phyloP scores from a whole-genome alignment of 2,888 invertebrate species.

The Drosophila testacea region DNA sequence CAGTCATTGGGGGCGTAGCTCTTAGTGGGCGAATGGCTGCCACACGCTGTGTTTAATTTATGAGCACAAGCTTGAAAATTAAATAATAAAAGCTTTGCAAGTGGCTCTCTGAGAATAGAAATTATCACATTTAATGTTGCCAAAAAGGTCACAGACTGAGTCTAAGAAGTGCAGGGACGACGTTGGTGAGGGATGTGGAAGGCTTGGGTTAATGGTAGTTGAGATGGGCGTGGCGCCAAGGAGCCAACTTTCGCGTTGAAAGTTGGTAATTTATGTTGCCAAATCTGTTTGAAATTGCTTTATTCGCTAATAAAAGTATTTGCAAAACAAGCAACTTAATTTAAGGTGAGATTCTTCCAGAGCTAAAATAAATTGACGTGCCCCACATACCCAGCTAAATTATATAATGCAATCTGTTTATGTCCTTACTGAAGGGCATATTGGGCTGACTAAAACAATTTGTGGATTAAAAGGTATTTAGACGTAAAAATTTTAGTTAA shows the following conservation, averaged over 20 bases:
- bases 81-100: slow-evolving; percentile 78
- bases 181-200: neutral
- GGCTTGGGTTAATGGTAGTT: slow-evolving; percentile 25
- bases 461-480: too few species aligned
- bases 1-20: slow-evolving; percentile 38
- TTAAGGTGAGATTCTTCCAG: slow-evolving; percentile 44
- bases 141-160: slow-evolving; percentile 67
- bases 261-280: slow-evolving; percentile 70
- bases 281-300: slow-evolving; percentile 75
- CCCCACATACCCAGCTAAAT: too few species aligned
- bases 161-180: neutral
- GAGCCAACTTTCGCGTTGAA: slow-evolving; percentile 22
- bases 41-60: slow-evolving; percentile 72
- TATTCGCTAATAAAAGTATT: slow-evolving; percentile 69
- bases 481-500: too few species aligned
- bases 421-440: too few species aligned
- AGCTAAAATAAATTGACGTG: slow-evolving; percentile 15
- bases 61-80: slow-evolving; percentile 71
- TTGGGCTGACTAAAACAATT: too few species aligned
- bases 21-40: slow-evolving; percentile 48
- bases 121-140: slow-evolving; percentile 79
- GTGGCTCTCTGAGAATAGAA: slow-evolving; percentile 69
- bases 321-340: slow-evolving; percentile 52
- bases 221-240: slow-evolving; percentile 61
- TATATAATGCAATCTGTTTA: too few species aligned